Base-by-base conservation (phyloP, 1,140 invertebrate genomes). In the Ostrea denselamellosa region DNA sequence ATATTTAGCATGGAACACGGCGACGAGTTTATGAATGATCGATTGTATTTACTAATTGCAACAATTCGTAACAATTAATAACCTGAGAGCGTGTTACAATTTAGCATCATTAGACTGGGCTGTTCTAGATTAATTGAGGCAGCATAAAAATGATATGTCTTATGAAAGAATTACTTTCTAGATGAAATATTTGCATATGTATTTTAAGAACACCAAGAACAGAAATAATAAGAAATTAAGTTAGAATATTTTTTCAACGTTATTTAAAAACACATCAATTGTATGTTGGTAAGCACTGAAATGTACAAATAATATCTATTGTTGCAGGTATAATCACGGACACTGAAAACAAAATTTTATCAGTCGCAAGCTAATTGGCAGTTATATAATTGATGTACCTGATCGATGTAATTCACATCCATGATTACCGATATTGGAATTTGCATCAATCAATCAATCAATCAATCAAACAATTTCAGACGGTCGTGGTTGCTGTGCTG, bases 41-140 rank as follows among this genome's bases (percentile, higher is more conserved):
- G 68, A 71, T 71, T 71, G 68, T 71, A 28, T 71, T 71, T 28
- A 71, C 22, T 28, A 71, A 71, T 71, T 12, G 68, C 25, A 71
- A 71, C 68, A 71, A 71, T 71, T 71, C n/a, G 68, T 28, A 25
- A 71, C 68, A 25, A 71, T 71, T 71, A 71, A 71, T 25, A 71
- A 25, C 22, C 68, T 28, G 28, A 71, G 14, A 71, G 68, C 7
- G 14, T 10, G 68, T 71, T 14, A 25, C 25, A 71, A 12, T 71
- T 71, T 71, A 71, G 28, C 68, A 71, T 25, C 68, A 14, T 71
- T 8, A 71, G 7, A 34, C 22, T 25, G 58, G 58, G 14, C 58
- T 62, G n/a, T 62, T 62, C n/a, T 62, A 62, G n/a, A 62, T 9
- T 19, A 58, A 14, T 58, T 58, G n/a, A 25, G 68, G 4, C 22